These are phyloP conservation scores for Pangasius djambal DNA, from an alignment of 2,797 vertebrate species.

Conservation along the genomic window DNA sequence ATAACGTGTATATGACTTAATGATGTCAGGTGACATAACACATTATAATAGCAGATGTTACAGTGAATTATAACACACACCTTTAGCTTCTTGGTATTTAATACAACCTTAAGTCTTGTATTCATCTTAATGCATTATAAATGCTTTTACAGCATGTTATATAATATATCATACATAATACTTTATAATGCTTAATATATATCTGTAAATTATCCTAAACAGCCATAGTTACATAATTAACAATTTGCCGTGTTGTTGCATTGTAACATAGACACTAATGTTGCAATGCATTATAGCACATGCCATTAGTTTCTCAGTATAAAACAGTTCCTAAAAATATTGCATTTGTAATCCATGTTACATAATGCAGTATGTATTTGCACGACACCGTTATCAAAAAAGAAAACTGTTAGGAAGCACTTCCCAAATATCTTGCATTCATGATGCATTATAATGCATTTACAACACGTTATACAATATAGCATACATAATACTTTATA, in stretches of 20 bases:
- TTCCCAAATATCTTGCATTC: background rate
- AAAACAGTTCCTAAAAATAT: background rate
- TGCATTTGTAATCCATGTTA: background rate
- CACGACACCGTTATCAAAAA: background rate
- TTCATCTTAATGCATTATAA: background rate
- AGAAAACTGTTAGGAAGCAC: background rate
- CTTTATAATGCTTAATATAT: background rate
- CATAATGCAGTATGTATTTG: background rate
- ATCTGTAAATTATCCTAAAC: background rate
- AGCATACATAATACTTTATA: background rate
- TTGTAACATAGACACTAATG: background rate
- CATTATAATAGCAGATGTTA: background rate
- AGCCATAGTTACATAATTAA: background rate
- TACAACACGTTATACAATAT: background rate
- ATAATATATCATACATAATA: background rate
- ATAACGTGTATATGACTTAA: background rate
- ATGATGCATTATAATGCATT: background rate
- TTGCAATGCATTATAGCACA: background rate
- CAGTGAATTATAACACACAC: background rate
- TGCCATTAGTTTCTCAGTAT: background rate
- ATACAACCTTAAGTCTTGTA: background rate
- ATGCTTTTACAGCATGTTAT: background rate
- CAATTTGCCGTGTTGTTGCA: background rate
- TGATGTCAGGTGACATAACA: background rate
- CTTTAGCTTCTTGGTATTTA: background rate